Evolutionary conservation across 2,888 invertebrate species (phyloP), one percentile per base, ranked within the genome.

Genomic region (Poecilobothrus nobilitatus): DNA sequence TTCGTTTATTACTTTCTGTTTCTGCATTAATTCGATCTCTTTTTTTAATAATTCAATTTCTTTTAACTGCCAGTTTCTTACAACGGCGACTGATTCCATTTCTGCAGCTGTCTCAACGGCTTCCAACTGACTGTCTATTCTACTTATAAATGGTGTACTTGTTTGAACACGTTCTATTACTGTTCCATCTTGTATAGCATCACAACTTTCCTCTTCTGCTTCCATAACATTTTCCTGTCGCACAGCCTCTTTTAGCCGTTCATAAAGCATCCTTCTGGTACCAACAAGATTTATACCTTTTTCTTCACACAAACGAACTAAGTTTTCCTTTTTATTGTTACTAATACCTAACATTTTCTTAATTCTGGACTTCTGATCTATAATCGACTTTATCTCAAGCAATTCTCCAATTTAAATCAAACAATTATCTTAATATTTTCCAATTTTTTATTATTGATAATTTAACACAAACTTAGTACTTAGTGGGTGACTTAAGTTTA

Each of bases 1-100:
- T 8, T 4, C 5, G 5, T 61, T 61, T 61, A n/a, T n/a, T 61
- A 15, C 18, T 8, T 15, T 15, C n/a, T n/a, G 12, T n/a, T 61
- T 61, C n/a, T 61, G 5, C 15, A 61, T n/a, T n/a, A 61, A n/a
- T 61, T 61, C 18, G 5, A n/a, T 5, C 12, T 61, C 61, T n/a
- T 61, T 61, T 12, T 61, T n/a, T n/a, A 61, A 61, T 61, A 12
- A n/a, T 61, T 61, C 61, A 61, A 61, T n/a, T 61, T 61, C 61
- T 12, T n/a, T 61, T 12, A n/a, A n/a, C n/a, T n/a, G 61, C n/a
- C 5, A 15, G 5, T 61, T 15, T n/a, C 15, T 61, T n/a, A 8
- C 61, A 61, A 4, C n/a, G n/a, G 15, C 61, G 61, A 15, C 61
- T 61, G 12, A 61, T n/a, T 61, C 61, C 4, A 5, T n/a, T n/a